phyloP scores from a whole-genome alignment of 2,888 invertebrate genomes.

The Meiosimyza decipiens region DNA sequence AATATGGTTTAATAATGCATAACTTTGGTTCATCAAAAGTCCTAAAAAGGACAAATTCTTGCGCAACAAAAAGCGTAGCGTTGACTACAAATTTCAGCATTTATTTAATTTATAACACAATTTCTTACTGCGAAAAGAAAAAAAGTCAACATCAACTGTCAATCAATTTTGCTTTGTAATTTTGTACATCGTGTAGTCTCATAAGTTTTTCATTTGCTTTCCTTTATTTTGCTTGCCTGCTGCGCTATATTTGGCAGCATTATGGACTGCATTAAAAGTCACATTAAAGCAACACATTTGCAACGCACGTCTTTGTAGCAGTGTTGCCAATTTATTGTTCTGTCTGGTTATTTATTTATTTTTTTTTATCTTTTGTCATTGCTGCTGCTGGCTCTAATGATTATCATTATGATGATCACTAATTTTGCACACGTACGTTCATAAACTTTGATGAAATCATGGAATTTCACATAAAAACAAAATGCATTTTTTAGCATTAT shows the following conservation, averaged over 20 bases:
- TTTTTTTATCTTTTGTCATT: slow-evolving; percentile 49
- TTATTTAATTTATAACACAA: slow-evolving; percentile 8
- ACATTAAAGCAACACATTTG: slow-evolving; percentile 64
- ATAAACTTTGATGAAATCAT: slow-evolving; percentile 59
- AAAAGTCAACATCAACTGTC: slow-evolving; percentile 16
- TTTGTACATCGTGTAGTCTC: slow-evolving; percentile 2
- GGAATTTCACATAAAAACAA: slow-evolving; percentile 8
- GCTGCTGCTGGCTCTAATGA: slow-evolving; percentile 23
- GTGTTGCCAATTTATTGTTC: slow-evolving; percentile 29
- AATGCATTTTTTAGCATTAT: not conserved
- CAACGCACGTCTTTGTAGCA: slow-evolving; percentile 55
- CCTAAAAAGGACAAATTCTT: not conserved
- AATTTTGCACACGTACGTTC: slow-evolving; percentile 62
- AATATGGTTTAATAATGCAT: slow-evolving; percentile 1
- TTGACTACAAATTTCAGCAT: slow-evolving; percentile 16
- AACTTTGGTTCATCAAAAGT: not conserved
- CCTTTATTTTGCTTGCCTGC: not conserved
- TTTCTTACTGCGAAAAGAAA: not conserved
- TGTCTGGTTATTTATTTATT: slow-evolving; percentile 26
- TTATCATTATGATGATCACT: slow-evolving; percentile 47
- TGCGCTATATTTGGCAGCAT: slow-evolving; percentile 30
- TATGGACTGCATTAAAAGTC: slow-evolving; percentile 31
- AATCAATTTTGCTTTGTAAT: slow-evolving; percentile 22
- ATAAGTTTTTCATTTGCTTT: not conserved
- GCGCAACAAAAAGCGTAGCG: not conserved